These are phyloP conservation scores for Takifugu flavidus DNA, from an alignment of 2,113 vertebrate genomes.

Conservation along the genomic window DNA sequence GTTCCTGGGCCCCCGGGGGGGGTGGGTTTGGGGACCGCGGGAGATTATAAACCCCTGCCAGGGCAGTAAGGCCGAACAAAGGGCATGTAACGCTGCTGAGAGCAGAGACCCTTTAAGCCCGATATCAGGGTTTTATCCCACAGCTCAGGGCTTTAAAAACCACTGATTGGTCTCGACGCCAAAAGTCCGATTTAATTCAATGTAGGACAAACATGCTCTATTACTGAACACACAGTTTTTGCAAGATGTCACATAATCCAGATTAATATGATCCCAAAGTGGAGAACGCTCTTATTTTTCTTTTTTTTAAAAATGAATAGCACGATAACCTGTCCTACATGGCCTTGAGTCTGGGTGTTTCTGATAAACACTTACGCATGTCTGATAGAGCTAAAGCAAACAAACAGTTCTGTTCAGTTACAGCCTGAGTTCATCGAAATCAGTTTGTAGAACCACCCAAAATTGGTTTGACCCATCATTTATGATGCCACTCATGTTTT, in stretches of 20 bases:
- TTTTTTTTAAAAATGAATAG: neutral
- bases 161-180: slow-evolving; percentile 25
- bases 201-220: slow-evolving; percentile 4
- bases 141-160: slow-evolving; percentile 43
- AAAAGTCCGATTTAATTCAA: slow-evolving; percentile 44
- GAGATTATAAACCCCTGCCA: slow-evolving; percentile 34
- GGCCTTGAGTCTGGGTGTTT: slow-evolving; percentile 14
- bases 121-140: slow-evolving; percentile 47
- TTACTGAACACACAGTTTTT: neutral
- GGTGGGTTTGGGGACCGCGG: neutral
- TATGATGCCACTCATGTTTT: neutral
- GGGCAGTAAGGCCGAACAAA: slow-evolving; percentile 35
- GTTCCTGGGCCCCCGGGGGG: slow-evolving; percentile 1
- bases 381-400: slow-evolving; percentile 3
- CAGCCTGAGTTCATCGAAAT: slow-evolving; percentile 4
- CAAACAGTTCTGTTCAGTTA: slow-evolving; percentile 13
- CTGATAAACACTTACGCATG: slow-evolving; percentile 17
- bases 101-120: slow-evolving; percentile 42
- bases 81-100: slow-evolving; percentile 34
- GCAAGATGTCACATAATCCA: neutral
- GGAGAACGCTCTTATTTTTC: neutral
- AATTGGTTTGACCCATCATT: too few relatives aligned
- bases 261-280: slow-evolving; percentile 1
- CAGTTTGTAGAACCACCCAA: neutral
- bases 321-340: neutral